phyloP scores from a whole-genome alignment of 2,888 invertebrate genomes.

The Fragum whitleyi region DNA sequence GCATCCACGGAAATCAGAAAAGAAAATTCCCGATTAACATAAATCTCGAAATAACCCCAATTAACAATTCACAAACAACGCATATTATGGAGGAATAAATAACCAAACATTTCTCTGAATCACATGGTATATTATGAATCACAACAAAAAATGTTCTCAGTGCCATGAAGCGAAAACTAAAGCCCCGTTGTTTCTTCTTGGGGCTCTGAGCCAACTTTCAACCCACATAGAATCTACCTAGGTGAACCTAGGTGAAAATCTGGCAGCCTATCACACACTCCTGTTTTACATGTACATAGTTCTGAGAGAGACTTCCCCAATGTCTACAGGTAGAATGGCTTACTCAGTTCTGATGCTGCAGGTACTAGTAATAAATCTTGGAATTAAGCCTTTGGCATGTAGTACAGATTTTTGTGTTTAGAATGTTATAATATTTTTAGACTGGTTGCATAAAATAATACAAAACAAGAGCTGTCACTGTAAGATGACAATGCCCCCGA shows the following conservation, averaged over 20 bases:
- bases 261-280: slow-evolving; percentile 14
- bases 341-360: too few species aligned
- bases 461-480: too few species aligned
- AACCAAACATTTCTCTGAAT: slow-evolving; percentile 10
- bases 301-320: slow-evolving; percentile 7
- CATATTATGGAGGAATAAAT: background rate
- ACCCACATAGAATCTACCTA: slow-evolving; percentile 13
- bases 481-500: too few species aligned
- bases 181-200: slow-evolving; percentile 6
- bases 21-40: too few species aligned
- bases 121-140: background rate
- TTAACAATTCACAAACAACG: too few species aligned
- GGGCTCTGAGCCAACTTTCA: background rate
- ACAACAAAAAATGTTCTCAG: slow-evolving; percentile 7
- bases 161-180: slow-evolving; percentile 4
- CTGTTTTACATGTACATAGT: slow-evolving; percentile 14
- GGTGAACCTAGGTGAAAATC: slow-evolving; percentile 26
- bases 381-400: too few species aligned
- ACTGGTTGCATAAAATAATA: too few species aligned
- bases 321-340: slow-evolving; percentile 2
- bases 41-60: too few species aligned
- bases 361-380: too few species aligned
- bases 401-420: too few species aligned
- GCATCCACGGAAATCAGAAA: too few species aligned
- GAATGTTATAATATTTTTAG: too few species aligned